A percentile compares a stretch with the other conserved stretches of the same genome.
These are phyloP conservation scores for Ctenodactylus gundi DNA, from an alignment of 2,113 vertebrate genomes.

Conservation along the genomic window DNA sequence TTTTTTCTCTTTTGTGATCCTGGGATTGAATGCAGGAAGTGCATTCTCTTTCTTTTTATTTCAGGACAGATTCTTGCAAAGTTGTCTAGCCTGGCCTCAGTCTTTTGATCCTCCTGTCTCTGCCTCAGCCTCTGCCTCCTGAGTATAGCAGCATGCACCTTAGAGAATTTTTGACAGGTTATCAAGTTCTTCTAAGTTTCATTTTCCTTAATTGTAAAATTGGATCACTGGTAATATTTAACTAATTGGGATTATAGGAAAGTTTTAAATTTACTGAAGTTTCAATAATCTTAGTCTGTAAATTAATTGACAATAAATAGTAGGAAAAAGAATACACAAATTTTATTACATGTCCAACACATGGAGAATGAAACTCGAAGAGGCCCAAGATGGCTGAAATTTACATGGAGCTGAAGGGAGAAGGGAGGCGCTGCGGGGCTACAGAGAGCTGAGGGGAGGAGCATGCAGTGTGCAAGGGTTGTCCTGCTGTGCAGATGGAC, in stretches of 20 bases:
- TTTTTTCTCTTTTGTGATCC: no score
- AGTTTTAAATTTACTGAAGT: background rate
- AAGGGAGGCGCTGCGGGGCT: no score
- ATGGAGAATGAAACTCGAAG: background rate
- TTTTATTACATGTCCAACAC: background rate
- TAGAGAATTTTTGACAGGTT: background rate
- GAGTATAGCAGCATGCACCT: no score
- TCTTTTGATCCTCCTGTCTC: no score
- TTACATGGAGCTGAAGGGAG: background rate
- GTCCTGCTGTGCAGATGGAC: background rate
- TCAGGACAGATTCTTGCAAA: no score
- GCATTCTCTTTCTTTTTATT: no score
- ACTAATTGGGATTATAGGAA: background rate
- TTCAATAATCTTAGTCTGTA: background rate
- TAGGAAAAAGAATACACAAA: background rate
- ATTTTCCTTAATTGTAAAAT: background rate
- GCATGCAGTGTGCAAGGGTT: background rate
- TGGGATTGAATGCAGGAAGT: no score
- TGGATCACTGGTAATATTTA: background rate
- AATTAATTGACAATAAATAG: background rate
- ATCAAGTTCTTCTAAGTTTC: background rate
- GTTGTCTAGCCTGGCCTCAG: no score
- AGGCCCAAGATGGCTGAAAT: background rate
- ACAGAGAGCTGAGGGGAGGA: no score
- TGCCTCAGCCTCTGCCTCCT: no score